Percentiles rank a stretch among this genome's conserved stretches.
phyloP scores from a whole-genome alignment of 2,113 vertebrate genomes.

The Scortum barcoo region DNA sequence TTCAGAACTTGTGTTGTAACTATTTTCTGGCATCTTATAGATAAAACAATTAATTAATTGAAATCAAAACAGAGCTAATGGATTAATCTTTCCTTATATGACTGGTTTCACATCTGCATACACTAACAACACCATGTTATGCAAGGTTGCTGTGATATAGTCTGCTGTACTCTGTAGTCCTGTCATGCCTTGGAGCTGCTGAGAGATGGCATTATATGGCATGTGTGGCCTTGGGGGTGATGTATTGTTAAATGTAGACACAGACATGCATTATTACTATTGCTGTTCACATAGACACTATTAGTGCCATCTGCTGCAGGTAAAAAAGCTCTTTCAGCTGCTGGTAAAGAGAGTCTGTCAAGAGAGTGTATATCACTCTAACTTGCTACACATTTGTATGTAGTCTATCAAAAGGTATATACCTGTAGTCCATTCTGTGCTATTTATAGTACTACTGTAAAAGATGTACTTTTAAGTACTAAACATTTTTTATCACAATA shows the following conservation, averaged over 20 bases:
- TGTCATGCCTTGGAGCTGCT: neutral
- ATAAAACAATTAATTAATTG: neutral
- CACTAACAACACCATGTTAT: neutral
- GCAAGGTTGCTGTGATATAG: neutral
- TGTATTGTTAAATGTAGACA: neutral
- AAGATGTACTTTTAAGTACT: neutral
- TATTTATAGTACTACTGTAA: neutral
- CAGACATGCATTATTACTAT: neutral
- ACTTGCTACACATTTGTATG: no score
- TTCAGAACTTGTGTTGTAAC: neutral
- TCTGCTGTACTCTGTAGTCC: neutral
- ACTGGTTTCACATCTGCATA: no score
- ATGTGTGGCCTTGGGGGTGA: neutral
- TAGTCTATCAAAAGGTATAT: no score
- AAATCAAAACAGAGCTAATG: neutral
- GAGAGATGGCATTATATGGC: neutral
- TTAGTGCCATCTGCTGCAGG: neutral
- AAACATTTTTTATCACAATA: neutral
- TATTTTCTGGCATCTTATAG: neutral
- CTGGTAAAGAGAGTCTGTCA: no score
- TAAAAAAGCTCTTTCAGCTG: neutral
- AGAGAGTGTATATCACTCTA: no score
- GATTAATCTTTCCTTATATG: neutral
- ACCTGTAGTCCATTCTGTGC: no score
- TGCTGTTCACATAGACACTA: neutral